phyloP scores from a whole-genome alignment of 92 coral and sea anemone genomes.

The Epizoanthus rinbou region DNA sequence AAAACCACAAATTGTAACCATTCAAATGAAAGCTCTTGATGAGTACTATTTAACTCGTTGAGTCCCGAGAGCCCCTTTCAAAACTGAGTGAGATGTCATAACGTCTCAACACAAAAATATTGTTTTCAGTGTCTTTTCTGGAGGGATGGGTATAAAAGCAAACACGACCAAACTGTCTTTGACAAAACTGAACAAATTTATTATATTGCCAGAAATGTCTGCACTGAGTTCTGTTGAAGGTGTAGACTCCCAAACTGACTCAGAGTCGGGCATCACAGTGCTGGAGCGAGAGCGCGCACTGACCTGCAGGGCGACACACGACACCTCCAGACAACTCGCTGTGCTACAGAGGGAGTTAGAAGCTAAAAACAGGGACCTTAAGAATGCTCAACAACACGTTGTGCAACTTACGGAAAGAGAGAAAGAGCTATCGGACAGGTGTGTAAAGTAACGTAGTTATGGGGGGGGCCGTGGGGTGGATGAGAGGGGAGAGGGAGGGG shows the following conservation, averaged over 20 bases:
- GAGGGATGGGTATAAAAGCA: too few relatives aligned
- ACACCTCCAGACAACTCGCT: constrained; percentile 34
- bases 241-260: constrained; percentile 38
- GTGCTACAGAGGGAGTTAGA: constrained; percentile 60
- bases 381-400: constrained; percentile 70
- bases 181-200: background rate
- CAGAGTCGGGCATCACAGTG: constrained; percentile 16
- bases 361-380: constrained; percentile 75
- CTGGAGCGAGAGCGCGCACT: constrained; percentile 21
- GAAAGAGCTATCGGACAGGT: constrained; percentile 81
- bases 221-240: constrained; percentile 65
- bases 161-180: too few relatives aligned
- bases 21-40: too few relatives aligned
- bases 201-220: constrained; percentile 60
- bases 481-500: background rate
- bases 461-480: background rate
- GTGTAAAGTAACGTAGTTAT: background rate
- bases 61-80: too few relatives aligned
- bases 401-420: constrained; percentile 72
- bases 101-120: too few relatives aligned
- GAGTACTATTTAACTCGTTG: too few relatives aligned
- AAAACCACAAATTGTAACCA: too few relatives aligned
- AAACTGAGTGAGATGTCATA: too few relatives aligned
- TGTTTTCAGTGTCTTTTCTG: too few relatives aligned
- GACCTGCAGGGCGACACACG: constrained; percentile 36